phyloP scores from a whole-genome alignment of 2,888 invertebrate genomes.

The Drosophila macrothrix region DNA sequence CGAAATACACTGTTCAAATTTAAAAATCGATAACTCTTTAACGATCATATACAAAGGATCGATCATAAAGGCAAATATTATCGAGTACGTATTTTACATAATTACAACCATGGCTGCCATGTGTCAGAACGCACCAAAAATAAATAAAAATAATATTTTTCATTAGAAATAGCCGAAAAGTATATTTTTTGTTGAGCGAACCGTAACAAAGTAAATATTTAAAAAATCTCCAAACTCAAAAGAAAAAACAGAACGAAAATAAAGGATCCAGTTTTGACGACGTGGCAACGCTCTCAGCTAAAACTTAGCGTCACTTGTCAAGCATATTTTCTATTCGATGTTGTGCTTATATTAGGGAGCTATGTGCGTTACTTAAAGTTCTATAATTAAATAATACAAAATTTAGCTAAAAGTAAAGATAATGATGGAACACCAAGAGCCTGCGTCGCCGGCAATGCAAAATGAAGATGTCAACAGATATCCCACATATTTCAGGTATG shows the following conservation, averaged over 20 bases:
- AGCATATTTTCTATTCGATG: background rate
- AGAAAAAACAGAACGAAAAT: background rate
- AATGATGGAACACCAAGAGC: background rate
- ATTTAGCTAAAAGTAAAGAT: background rate
- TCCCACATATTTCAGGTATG: slow-evolving; percentile 6
- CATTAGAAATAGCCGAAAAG: background rate
- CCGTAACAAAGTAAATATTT: background rate
- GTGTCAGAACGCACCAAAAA: background rate
- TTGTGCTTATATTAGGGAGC: background rate
- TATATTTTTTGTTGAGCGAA: background rate
- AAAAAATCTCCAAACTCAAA: background rate
- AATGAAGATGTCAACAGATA: background rate
- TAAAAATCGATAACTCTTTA: background rate
- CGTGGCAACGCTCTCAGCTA: slow-evolving; percentile 1
- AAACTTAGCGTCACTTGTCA: background rate
- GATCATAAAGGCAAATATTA: background rate
- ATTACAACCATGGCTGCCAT: background rate
- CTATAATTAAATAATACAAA: background rate
- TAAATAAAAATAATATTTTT: background rate
- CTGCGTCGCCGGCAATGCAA: background rate
- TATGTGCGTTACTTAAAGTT: background rate
- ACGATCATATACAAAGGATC: background rate
- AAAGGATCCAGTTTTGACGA: background rate
- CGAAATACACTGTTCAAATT: background rate
- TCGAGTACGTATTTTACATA: background rate